These are phyloP conservation scores for Nycticebus coucang DNA, from an alignment of 2,113 vertebrate species.

Conservation along the genomic window DNA sequence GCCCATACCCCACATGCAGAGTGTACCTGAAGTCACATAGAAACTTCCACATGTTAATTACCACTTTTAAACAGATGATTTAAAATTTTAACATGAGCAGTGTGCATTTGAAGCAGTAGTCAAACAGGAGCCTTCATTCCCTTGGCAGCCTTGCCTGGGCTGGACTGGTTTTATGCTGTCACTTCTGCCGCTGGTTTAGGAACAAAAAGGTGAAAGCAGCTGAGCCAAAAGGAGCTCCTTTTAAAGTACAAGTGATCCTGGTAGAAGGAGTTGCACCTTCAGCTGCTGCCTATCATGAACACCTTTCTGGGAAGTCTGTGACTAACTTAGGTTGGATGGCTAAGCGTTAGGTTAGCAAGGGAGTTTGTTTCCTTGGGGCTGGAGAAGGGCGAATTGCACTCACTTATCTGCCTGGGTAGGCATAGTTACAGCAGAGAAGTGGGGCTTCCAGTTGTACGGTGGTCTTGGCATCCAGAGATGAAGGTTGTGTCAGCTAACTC, in stretches of 20 bases:
- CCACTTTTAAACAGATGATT: not conserved
- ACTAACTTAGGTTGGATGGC: not conserved
- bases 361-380: not conserved
- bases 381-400: not conserved
- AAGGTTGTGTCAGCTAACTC: not conserved
- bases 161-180: not conserved
- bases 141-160: not conserved
- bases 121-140: too few species aligned
- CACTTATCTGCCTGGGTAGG: too few species aligned
- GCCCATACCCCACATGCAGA: not conserved
- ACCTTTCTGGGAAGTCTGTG: not conserved
- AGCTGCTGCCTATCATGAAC: not conserved
- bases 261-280: not conserved
- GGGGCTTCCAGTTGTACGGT: not conserved
- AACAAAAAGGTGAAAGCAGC: not conserved
- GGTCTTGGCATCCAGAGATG: not conserved
- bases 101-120: not conserved
- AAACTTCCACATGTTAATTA: not conserved
- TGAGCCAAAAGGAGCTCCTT: not conserved
- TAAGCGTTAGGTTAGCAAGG: not conserved
- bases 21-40: not conserved
- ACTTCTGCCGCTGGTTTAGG: not conserved
- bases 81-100: not conserved
- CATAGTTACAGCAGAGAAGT: not conserved
- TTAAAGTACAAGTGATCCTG: constrained; percentile 17